phyloP scores from a whole-genome alignment of 2,888 invertebrate genomes.

The Epinotia nisella region DNA sequence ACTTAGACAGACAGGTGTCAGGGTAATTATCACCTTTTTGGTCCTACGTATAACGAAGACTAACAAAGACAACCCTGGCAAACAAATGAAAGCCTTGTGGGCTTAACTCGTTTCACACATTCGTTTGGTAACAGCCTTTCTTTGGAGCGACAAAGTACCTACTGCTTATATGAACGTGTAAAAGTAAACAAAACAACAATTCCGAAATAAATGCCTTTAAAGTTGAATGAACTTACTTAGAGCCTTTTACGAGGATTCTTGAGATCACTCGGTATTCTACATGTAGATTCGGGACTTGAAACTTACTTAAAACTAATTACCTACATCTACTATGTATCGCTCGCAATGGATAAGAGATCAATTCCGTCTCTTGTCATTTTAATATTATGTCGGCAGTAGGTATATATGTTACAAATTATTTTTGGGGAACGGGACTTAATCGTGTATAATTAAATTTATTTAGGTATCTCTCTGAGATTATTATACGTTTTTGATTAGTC shows the following conservation, averaged over 20 bases:
- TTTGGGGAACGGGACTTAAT: no score
- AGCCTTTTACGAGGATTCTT: constrained; percentile 26
- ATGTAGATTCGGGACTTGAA: neutral
- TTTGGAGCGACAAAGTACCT: constrained; percentile 25
- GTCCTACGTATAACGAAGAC: constrained; percentile 20
- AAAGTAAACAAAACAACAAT: constrained; percentile 26
- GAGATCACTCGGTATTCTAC: neutral
- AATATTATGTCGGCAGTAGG: no score
- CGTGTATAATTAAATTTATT: no score
- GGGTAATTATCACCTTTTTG: constrained; percentile 28
- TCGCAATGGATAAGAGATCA: neutral
- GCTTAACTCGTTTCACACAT: constrained; percentile 37
- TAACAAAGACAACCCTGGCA: constrained; percentile 17
- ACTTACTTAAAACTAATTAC: neutral
- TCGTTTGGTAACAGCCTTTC: constrained; percentile 17
- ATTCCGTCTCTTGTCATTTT: neutral
- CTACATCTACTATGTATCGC: no score
- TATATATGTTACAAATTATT: no score
- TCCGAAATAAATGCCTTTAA: constrained; percentile 27
- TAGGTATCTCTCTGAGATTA: no score
- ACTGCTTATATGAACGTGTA: constrained; percentile 28
- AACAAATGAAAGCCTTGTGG: constrained; percentile 17
- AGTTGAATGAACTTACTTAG: constrained; percentile 35
- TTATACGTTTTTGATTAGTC: no score
- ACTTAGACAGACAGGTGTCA: constrained; percentile 14